Conservation (phyloP, 2,888 invertebrate species). For the Autographa gamma region DNA sequence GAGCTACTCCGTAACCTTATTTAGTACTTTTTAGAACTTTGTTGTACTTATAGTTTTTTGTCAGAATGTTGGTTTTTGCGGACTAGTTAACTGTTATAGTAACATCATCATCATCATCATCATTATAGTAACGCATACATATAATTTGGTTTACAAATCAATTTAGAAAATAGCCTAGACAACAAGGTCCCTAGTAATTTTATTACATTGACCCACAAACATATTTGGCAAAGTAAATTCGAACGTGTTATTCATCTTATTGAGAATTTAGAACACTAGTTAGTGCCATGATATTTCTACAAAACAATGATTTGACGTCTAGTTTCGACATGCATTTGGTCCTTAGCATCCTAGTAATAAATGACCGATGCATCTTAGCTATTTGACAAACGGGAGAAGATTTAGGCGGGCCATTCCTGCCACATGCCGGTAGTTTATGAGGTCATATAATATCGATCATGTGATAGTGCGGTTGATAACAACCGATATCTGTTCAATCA, state of each 20-base stretch:
- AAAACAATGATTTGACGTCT: not conserved
- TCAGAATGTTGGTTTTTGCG: too few relatives aligned
- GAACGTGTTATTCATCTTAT: too few relatives aligned
- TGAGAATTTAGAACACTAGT: too few relatives aligned
- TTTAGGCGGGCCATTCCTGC: not conserved
- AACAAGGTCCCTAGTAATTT: too few relatives aligned
- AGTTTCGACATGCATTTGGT: not conserved
- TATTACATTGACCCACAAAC: too few relatives aligned
- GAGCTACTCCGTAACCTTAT: not conserved
- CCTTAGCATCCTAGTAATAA: not conserved
- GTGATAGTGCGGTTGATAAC: not conserved
- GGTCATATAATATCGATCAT: not conserved
- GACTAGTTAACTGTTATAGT: too few relatives aligned
- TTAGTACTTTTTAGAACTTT: too few relatives aligned
- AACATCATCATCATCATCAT: too few relatives aligned
- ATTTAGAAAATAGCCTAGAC: too few relatives aligned
- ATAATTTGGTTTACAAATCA: too few relatives aligned
- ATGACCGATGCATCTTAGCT: constrained; percentile 6
- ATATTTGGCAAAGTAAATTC: too few relatives aligned
- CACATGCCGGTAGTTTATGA: constrained; percentile 7
- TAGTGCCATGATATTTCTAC: not conserved
- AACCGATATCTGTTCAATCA: not conserved
- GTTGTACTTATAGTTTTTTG: not conserved
- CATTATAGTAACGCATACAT: too few relatives aligned
- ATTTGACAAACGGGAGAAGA: not conserved